phyloP scores from a whole-genome alignment of 2,797 vertebrate genomes.

The Meda fulgida region DNA sequence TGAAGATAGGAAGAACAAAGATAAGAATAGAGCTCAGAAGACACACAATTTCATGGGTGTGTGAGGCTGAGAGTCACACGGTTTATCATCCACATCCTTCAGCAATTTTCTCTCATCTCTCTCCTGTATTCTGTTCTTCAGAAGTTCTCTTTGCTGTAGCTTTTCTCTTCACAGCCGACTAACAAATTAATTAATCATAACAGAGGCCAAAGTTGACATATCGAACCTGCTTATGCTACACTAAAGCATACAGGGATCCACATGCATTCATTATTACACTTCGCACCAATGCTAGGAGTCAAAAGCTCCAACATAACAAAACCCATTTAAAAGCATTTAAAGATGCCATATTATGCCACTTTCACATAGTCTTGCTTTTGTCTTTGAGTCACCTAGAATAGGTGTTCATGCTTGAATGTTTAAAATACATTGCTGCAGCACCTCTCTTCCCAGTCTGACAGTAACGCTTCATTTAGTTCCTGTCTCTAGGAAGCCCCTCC shows the following conservation, averaged over 20 bases:
- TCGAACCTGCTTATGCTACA: conserved; percentile 12
- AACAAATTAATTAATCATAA: conserved; percentile 26
- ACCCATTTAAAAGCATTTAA: background rate
- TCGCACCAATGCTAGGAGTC: background rate
- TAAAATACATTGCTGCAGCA: too few relatives aligned
- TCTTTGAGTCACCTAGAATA: too few relatives aligned
- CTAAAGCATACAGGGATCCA: background rate
- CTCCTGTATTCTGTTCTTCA: conserved; percentile 14
- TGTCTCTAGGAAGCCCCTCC: background rate
- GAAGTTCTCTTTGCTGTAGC: background rate
- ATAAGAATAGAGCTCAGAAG: conserved; percentile 6
- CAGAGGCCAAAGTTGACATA: background rate
- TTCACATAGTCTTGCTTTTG: too few relatives aligned
- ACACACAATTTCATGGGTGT: conserved; percentile 22
- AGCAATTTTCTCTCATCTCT: conserved; percentile 3
- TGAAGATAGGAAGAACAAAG: background rate
- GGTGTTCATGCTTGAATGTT: too few relatives aligned
- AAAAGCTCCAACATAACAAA: background rate
- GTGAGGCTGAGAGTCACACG: conserved; percentile 30
- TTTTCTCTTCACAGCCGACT: background rate
- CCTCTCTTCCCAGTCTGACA: too few relatives aligned
- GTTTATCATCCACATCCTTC: background rate
- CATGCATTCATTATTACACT: background rate
- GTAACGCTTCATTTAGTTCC: background rate
- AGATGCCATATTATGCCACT: too few relatives aligned